phyloP scores from a whole-genome alignment of 2,113 vertebrate genomes.

The Ardeotis arabs region DNA sequence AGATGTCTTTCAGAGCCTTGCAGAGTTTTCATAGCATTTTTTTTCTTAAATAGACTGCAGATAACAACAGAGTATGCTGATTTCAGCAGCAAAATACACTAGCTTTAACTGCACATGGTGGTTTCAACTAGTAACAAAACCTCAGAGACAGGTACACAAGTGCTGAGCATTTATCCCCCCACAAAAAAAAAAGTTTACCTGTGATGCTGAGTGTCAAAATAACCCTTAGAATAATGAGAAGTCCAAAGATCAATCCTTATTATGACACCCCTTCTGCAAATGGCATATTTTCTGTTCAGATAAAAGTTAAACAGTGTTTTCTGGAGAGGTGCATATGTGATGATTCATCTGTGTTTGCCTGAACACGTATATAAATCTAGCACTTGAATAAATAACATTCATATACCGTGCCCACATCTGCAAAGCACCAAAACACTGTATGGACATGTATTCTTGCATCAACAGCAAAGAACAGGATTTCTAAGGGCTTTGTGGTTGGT shows the following conservation, averaged over 20 bases:
- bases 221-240: background rate
- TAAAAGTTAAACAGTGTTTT: background rate
- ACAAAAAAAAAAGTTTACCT: background rate
- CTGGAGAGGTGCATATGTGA: background rate
- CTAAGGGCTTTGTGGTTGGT: background rate
- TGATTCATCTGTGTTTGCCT: background rate
- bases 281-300: background rate
- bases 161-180: background rate
- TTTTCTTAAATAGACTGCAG: background rate
- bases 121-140: background rate
- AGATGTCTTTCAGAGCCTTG: background rate
- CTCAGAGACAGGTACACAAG: background rate
- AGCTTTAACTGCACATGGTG: background rate
- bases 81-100: background rate
- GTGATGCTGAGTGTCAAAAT: background rate
- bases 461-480: background rate
- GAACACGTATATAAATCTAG: background rate
- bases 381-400: slow-evolving; percentile 21
- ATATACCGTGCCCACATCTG: background rate
- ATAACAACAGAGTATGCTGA: background rate
- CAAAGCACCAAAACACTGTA: slow-evolving; percentile 11
- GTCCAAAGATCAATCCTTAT: background rate
- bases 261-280: background rate
- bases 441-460: background rate
- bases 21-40: background rate